Percentiles rank a stretch among this genome's conserved stretches.
These are phyloP conservation scores for Numenius phaeopus DNA, from an alignment of 2,797 vertebrate genomes.

Conservation along the genomic window DNA sequence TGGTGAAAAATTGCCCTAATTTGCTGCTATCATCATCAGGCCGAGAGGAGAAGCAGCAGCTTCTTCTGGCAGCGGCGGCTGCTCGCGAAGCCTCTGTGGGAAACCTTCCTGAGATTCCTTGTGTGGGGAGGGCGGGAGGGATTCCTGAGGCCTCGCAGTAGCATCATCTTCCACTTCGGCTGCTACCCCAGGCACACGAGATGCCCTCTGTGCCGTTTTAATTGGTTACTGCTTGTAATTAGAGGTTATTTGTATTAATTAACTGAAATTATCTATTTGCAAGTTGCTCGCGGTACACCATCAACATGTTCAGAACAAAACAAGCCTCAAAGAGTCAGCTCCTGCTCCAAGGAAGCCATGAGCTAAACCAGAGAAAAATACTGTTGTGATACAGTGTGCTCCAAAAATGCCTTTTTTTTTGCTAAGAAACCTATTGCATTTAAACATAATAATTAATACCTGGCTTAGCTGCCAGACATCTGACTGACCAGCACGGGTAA, in stretches of 20 bases:
- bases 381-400: accelerated
- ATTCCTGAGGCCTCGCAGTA: not conserved
- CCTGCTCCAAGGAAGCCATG: not conserved
- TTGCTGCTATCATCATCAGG: constrained; percentile 43
- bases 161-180: not conserved
- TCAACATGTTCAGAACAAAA: not conserved
- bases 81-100: not conserved
- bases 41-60: not conserved
- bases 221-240: constrained; percentile 15
- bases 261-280: constrained; percentile 14
- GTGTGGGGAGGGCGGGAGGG: accelerated
- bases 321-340: not conserved
- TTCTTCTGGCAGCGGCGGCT: not conserved
- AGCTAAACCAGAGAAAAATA: not conserved
- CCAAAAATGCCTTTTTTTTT: not conserved
- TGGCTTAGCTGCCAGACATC: not conserved
- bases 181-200: not conserved
- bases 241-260: constrained; percentile 55
- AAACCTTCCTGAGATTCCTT: not conserved
- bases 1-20: constrained; percentile 50
- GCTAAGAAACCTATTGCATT: not conserved
- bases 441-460: not conserved
- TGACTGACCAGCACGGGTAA: not conserved
- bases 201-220: constrained; percentile 15
- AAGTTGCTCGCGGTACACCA: not conserved